These are phyloP conservation scores for Andrena fulva DNA, from an alignment of 2,888 invertebrate species.

Conservation along the genomic window DNA sequence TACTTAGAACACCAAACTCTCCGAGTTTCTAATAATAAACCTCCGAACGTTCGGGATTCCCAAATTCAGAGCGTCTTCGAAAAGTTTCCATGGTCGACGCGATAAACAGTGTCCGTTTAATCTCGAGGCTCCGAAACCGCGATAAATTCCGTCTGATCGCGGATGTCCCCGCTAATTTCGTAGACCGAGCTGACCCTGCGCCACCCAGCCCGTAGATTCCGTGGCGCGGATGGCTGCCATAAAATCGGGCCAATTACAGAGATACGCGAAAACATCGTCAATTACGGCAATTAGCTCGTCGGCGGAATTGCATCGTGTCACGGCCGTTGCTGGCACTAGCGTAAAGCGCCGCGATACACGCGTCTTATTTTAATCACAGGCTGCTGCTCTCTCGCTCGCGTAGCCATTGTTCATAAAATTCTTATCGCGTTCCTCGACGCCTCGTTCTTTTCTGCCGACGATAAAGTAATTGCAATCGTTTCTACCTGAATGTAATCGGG, in stretches of 20 bases:
- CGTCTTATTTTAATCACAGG: slow-evolving; percentile 16
- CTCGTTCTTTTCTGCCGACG: not conserved
- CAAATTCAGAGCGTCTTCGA: not conserved
- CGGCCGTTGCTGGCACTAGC: not conserved
- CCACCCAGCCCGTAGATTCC: not conserved
- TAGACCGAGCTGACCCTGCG: not conserved
- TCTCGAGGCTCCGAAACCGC: slow-evolving; percentile 14
- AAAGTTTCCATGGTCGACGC: slow-evolving; percentile 8
- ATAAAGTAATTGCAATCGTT: not conserved
- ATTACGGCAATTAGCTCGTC: slow-evolving; percentile 54
- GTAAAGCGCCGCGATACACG: not conserved
- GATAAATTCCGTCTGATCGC: slow-evolving; percentile 23
- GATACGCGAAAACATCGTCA: slow-evolving; percentile 50
- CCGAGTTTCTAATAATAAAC: not conserved
- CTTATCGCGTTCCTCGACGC: slow-evolving; percentile 9
- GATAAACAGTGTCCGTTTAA: slow-evolving; percentile 11
- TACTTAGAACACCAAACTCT: not conserved
- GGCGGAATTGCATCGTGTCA: slow-evolving; percentile 30
- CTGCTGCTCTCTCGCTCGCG: not conserved
- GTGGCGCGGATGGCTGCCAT: not conserved
- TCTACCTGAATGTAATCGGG: not conserved
- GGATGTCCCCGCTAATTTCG: slow-evolving; percentile 21
- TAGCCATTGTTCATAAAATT: slow-evolving; percentile 7
- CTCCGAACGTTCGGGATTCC: not conserved
- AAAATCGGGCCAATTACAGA: slow-evolving; percentile 44